Percentiles rank a stretch among this genome's conserved stretches.
phyloP scores from a whole-genome alignment of 2,797 vertebrate genomes.

The Phoeniculus purpureus region DNA sequence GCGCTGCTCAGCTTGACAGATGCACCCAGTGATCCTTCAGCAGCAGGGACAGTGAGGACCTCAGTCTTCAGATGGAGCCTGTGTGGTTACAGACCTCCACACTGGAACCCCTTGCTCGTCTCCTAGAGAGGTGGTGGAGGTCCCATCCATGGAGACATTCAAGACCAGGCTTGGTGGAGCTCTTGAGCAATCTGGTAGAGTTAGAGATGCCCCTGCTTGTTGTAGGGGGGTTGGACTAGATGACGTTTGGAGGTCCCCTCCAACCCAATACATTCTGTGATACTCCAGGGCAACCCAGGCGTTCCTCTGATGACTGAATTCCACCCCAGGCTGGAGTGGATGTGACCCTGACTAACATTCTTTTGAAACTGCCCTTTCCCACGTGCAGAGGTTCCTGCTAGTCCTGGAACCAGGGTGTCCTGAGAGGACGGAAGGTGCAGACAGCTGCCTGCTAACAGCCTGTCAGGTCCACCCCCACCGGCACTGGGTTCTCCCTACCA shows the following conservation, averaged over 20 bases:
- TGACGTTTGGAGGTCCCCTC: too few relatives aligned
- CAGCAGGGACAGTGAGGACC: neutral
- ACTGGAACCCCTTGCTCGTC: too few relatives aligned
- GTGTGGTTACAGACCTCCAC: neutral
- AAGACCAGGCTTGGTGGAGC: too few relatives aligned
- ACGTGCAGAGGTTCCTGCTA: neutral
- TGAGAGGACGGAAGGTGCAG: neutral
- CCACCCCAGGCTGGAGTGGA: neutral
- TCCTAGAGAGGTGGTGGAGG: too few relatives aligned
- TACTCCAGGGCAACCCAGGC: fast-evolving
- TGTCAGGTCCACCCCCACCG: fast-evolving
- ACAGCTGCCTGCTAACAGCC: neutral
- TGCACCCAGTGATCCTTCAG: neutral
- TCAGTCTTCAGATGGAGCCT: neutral
- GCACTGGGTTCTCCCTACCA: neutral
- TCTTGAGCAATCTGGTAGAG: too few relatives aligned
- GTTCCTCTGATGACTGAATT: neutral
- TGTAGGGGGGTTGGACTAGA: too few relatives aligned
- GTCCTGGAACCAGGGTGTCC: fast-evolving
- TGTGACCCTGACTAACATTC: neutral
- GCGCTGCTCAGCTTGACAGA: neutral
- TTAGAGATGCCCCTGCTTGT: too few relatives aligned
- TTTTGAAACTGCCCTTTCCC: neutral
- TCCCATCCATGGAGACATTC: too few relatives aligned
- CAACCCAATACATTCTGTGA: too few relatives aligned